Base-by-base conservation (phyloP, 1,140 invertebrate genomes). In the Drosophila watanabei region DNA sequence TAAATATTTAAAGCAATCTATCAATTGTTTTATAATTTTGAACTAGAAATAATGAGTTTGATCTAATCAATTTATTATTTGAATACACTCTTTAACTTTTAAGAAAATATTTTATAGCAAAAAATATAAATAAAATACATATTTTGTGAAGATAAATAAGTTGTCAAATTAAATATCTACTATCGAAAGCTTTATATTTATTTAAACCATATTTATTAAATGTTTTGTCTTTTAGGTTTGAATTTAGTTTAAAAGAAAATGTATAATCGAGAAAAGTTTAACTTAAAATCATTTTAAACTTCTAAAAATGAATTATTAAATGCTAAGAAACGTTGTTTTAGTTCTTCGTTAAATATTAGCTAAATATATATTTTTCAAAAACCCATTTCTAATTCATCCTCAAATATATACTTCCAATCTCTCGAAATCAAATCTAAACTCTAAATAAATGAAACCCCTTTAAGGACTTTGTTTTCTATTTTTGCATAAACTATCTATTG, bases 361-460 rank as follows among this genome's bases (percentile, higher is more conserved):
- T 52, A 7, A 32, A 24, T 8, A 28, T n/a, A n/a, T 30, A 11
- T n/a, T 16, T 0, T n/a, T 11, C 2, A 32, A 11, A 13, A 13
- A 18, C 16, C 6, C 6, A 4, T 9, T 52, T 52, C 11, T 20
- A 3, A 33, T 7, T 2, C n/a, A 33, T 7, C 4, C n/a, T 9
- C 8, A 33, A 33, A 18, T 18, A 33, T 4, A 33, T 8, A 8
- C 1, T 5, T 14, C 10, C 18, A 2, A 33, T 2, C 49, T 7
- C 49, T 18, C n/a, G 11, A 52, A 13, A 54, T 20, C n/a, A 20
- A 20, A 13, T 18, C 4, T 5, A 6, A 37, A 16, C 18, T 35
- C 13, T 37, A 14, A 24, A 56, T 24, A 56, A 56, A 39, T 28
- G 11, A 56, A 56, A 6, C 8, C 54, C 54, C 24, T 56, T 56